A percentile compares a stretch with the other conserved stretches of the same genome.
Conservation (phyloP, 2,113 vertebrate species). For the Leiothrix lutea region DNA sequence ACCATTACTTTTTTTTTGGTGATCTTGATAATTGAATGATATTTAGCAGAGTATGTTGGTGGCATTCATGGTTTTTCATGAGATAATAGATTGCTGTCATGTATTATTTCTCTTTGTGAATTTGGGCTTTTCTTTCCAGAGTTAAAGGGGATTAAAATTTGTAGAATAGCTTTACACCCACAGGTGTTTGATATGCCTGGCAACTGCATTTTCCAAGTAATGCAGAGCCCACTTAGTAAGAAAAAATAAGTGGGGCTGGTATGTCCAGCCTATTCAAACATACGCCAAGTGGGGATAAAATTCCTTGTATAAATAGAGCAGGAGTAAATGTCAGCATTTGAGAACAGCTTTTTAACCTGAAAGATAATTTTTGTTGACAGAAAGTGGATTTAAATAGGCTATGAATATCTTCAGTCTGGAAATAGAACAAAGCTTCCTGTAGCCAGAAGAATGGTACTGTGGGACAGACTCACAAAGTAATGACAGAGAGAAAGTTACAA, state of each 20-base stretch:
- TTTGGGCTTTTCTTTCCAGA: not conserved
- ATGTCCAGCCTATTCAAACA: not conserved
- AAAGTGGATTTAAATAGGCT: slow-evolving; percentile 14
- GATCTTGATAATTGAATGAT: not conserved
- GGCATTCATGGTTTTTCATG: not conserved
- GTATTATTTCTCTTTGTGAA: not conserved
- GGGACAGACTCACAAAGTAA: not conserved
- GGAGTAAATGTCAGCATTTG: not conserved
- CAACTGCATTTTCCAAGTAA: slow-evolving; percentile 1
- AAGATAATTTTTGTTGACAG: slow-evolving; percentile 5
- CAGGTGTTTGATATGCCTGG: not conserved
- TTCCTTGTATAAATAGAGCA: slow-evolving; percentile 31
- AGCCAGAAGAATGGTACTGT: not conserved
- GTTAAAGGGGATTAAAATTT: not conserved
- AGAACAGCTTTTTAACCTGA: not conserved
- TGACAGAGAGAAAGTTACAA: not conserved
- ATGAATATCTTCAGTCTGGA: not conserved
- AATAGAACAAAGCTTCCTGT: not conserved
- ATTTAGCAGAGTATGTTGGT: not conserved
- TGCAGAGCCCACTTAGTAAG: not conserved
- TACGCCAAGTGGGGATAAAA: not conserved
- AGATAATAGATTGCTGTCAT: not conserved
- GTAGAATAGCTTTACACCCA: not conserved
- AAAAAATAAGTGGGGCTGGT: not conserved
- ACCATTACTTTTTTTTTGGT: not conserved